Evolutionary conservation across 2,888 invertebrate genomes (phyloP), one percentile per base, ranked within the genome.

Genomic region (Steinernema carpocapsae): DNA sequence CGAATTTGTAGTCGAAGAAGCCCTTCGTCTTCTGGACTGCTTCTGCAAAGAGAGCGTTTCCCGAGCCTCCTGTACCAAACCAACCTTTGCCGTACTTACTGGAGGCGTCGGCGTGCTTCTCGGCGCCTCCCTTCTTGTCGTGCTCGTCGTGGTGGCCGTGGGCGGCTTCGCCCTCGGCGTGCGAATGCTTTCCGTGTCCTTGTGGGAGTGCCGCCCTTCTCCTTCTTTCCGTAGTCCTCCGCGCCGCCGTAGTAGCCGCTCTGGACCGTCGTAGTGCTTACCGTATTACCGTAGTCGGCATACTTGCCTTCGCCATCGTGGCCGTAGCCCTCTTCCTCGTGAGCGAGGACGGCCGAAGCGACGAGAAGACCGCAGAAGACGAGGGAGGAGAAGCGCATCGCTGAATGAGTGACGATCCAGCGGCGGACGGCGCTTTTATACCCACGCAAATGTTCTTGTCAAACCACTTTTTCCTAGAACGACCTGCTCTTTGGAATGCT

Each of bases 1-100:
- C 80, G 79, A 80, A 84, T 59, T 78, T 77, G 79, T 83, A 83
- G 76, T 84, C 83, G 77, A 84, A 84, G 80, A 83, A 84, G 45
- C 84, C 84, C 76, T 79, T 82, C 7, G 83, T 78, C 75, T 84
- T 84, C 74, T 79, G 80, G 75, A 83, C 83, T 75, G 78, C 78
- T 73, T 84, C 84, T 81, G 51, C 43, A 43, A 43, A 7, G 14
- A 43, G 43, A 7, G 52, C 51, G 6, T 1, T 1, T 29, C 46
- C 19, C 10, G 10, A 43, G 14, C 12, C 14, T 12, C 14, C 43
- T 43, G 10, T 12, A 43, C 43, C 43, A 7, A 43, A 48, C 72
- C 51, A n/a, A 77, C 79, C 76, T 73, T 82, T 82, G 74, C 79
- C 81, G 75, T 79, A 81, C 71, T 80, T 77, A 56, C 76, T 77